Evolutionary conservation across 2,113 vertebrate genomes (phyloP), one percentile per base, ranked within the genome.

Genomic region (Girardinichthys multiradiatus): DNA sequence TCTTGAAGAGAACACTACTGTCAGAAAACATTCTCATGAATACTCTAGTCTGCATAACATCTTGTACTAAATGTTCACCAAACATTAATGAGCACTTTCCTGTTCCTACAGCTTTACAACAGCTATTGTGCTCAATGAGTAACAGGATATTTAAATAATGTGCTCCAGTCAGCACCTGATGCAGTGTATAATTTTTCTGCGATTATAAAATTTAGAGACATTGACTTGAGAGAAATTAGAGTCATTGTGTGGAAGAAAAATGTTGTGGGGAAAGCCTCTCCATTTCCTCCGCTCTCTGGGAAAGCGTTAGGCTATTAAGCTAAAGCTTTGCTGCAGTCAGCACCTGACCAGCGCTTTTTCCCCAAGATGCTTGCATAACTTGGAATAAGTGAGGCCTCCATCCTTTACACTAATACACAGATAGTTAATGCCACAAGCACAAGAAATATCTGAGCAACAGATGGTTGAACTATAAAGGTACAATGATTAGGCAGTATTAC

Each of bases 291-390:
- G 68, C 77, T 88, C 79, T 74, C 48, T 77, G 80, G 76, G 81
- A 83, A 86, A 78, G 79, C 74, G 64, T 60, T 48, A 70, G 61
- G 76, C 59, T 85, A 74, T 76, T 80, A 59, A 79, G 67, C 78
- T 70, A 71, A 87, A 84, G 73, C 83, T 71, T 57, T 78, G 81
- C 80, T 86, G 79, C 74, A 80, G 82, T 86, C 86, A 74, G 76
- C 0, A 76, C 86, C 77, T 82, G 81, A 85, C 87, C 89, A 86
- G 83, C 89, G 81, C 82, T 87, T 86, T 87, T 90, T n/a, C 48
- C 85, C 88, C 89, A 87, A 89, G 87, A 89, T 86, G 83, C 85
- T 94, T 94, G 89, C 91, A 82, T 93, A 93, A 93, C 91, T 88
- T 89, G 72, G 85, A 85, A 89, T 91, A 87, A 87, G 91, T 87